Conservation (phyloP, 2,113 vertebrate genomes). For the Pundamilia nyererei region DNA sequence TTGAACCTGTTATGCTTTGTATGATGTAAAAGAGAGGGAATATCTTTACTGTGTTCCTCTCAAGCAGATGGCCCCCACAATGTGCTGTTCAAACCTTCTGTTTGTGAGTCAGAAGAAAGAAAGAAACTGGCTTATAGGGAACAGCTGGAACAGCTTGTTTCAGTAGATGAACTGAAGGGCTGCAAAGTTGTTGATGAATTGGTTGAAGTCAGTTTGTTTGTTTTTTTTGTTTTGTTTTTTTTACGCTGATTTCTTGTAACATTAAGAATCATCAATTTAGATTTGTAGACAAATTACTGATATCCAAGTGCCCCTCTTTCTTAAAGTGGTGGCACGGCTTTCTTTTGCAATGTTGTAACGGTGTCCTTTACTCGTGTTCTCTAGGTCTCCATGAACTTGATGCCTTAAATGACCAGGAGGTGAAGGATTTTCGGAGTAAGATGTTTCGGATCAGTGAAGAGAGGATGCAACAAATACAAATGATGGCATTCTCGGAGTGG, state of each 20-base stretch:
- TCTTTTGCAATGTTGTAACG: neutral
- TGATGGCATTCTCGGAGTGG: conserved; percentile 88
- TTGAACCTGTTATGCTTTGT: neutral
- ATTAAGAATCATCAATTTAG: neutral
- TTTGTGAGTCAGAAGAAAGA: neutral
- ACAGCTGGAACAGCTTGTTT: neutral
- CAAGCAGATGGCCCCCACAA: neutral
- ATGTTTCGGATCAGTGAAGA: conserved; percentile 89
- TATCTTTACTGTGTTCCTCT: neutral
- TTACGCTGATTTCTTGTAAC: neutral
- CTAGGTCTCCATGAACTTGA: conserved; percentile 94
- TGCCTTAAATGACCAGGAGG: conserved; percentile 87
- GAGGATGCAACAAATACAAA: conserved; percentile 81
- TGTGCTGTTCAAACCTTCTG: neutral
- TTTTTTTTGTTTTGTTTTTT: neutral
- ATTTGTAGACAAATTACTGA: neutral
- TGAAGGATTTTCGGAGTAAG: conserved; percentile 92
- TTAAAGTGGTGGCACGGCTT: neutral
- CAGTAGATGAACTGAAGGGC: neutral
- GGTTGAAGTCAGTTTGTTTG: neutral
- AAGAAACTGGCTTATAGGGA: neutral
- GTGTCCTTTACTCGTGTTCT: neutral
- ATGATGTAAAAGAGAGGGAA: neutral
- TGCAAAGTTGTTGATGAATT: neutral
- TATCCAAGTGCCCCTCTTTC: neutral